A percentile compares a stretch with the other conserved stretches of the same genome.
Evolutionary conservation across 92 coral and sea anemone species (phyloP).

Genomic region (Umimayanthus chanpuru): DNA sequence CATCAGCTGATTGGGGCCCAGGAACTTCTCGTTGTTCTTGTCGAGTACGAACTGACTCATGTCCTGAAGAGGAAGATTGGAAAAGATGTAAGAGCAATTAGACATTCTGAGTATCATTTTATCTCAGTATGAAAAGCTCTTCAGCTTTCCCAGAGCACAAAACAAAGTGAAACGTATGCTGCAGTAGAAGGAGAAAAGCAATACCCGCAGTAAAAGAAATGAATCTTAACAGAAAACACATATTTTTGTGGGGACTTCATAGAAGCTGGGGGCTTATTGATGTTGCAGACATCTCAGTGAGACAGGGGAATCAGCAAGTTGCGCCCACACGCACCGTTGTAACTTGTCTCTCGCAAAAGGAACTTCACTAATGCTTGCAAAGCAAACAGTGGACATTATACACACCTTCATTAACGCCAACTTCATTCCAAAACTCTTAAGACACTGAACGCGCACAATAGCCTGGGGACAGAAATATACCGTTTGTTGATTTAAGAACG

Average conservation of each 20-base stretch:
- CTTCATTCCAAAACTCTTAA: conserved; percentile 82
- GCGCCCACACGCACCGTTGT: too few relatives aligned
- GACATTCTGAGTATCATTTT: background rate
- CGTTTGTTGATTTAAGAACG: background rate
- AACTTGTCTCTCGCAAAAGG: background rate
- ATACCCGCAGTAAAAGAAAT: too few relatives aligned
- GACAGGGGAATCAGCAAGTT: too few relatives aligned
- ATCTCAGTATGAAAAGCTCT: too few relatives aligned
- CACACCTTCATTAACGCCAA: conserved; percentile 81
- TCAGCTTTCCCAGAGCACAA: too few relatives aligned
- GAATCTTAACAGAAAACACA: too few relatives aligned
- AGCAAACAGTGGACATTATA: too few relatives aligned
- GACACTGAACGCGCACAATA: conserved; percentile 84
- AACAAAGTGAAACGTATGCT: too few relatives aligned
- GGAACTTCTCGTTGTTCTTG: conserved; percentile 56
- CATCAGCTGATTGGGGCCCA: conserved; percentile 83
- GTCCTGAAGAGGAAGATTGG: conserved; percentile 46
- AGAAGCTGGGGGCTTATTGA: too few relatives aligned
- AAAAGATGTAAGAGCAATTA: background rate
- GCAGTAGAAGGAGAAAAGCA: too few relatives aligned
- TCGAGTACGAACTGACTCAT: conserved; percentile 73
- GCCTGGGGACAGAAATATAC: conserved; percentile 55
- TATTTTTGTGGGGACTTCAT: too few relatives aligned
- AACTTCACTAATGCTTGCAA: background rate
- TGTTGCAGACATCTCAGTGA: too few relatives aligned